Evolutionary conservation across 2,113 vertebrate species (phyloP), one percentile per base, ranked within the genome.

Genomic region (Bujurquina vittata): DNA sequence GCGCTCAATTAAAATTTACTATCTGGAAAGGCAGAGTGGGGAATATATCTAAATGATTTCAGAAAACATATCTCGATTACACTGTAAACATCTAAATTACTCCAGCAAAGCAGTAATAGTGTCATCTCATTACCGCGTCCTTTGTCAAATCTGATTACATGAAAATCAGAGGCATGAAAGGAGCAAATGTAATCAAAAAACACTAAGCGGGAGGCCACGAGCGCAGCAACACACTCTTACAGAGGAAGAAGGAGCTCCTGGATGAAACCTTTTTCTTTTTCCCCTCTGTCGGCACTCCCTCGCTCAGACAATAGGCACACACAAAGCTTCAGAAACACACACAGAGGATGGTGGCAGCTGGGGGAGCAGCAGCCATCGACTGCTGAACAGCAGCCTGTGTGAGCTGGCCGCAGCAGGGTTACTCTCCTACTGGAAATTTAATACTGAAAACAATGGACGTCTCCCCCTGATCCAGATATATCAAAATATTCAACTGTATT

Each of bases 141-240:
- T 76, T 80, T 89, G 81, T 89, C 73, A 82, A 75, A 92, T 81
- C 67, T 82, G 77, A 89, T 89, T 84, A 81, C 61, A 83, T 57
- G 60, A 80, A 85, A 88, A 90, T 91, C 80, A 87, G 90, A 91
- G 84, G 85, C 87, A 89, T 80, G 89, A 88, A 84, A 89, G 84
- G 76, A 85, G 35, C 65, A 88, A 76, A 88, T 79, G 87, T 37
- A 90, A 92, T 91, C 79, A 85, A 60, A 87, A 87, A 89, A 85
- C 89, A 74, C 79, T 75, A 55, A 74, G 81, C 46, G 46, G 62
- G 83, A 76, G 85, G 57, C 62, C 65, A 81, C 23, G 37, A 78
- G 77, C 61, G 74, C 82, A 79, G 60, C 72, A 17, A 5, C n/a
- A 60, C 74, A 9, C 60, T 26, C 57, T 10, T 1, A 9, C 52